Evolutionary conservation across 2,113 vertebrate species (phyloP), one percentile per base, ranked within the genome.

Genomic region (Oreotrochilus melanogaster): DNA sequence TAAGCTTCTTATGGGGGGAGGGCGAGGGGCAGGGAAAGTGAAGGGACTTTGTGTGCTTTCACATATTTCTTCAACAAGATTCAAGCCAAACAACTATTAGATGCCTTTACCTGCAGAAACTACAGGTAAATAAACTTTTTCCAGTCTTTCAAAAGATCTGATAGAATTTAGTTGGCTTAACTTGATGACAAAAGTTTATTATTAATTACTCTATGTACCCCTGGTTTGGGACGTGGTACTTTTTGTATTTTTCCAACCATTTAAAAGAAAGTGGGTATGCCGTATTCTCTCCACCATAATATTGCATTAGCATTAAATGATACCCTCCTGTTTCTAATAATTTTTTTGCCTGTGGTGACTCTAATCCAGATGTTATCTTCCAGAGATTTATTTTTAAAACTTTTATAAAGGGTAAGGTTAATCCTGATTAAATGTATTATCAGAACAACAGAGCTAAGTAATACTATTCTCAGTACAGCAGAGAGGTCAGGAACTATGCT

Each of bases 141-240:
- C 18, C 10, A 39, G 11, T 8, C 88, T 84, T 81, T 48, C 21
- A 42, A 14, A 33, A 66, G 30, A 43, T 58, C 16, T 48, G 9
- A 18, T 54, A 6, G 33, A 66, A 62, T 79, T 56, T 47, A 19
- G 4, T 37, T 75, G 28, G 11, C 3, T 72, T 60, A 76, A 7
- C 3, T n/a, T 78, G 6, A 8, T 47, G 18, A 66, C 51, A 5
- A 56, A 57, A 72, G 24, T 35, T 14, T 3, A 9, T 60, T 66
- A 35, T 19, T 71, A 43, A 31, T 9, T 4, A 7, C 18, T 53
- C 17, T 43, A 13, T 6, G 13, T 18, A n/a, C 0, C 8, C 9
- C 7, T 57, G 3, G 2, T 65, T 66, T 66, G 30, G 10, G 6
- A 56, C 50, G 3, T 0, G 0, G 13, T 22, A 27, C 14, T 10